Percentiles rank a stretch among this genome's conserved stretches.
phyloP scores from a whole-genome alignment of 2,113 vertebrate genomes.

The Daubentonia madagascariensis region DNA sequence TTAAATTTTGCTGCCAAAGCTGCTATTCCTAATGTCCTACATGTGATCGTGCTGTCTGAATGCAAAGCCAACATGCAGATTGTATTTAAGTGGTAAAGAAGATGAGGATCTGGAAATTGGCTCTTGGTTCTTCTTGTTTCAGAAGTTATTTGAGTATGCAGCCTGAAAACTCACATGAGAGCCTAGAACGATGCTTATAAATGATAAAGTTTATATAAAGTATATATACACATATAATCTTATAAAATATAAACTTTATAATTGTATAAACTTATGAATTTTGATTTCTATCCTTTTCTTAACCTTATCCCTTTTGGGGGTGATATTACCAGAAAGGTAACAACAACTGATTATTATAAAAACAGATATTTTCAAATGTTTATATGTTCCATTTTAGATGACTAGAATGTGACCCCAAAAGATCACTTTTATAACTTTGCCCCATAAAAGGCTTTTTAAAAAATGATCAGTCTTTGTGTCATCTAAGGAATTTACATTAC shows the following conservation, averaged over 20 bases:
- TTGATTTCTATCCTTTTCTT: neutral
- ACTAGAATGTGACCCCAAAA: neutral
- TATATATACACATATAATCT: neutral
- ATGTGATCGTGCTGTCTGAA: neutral
- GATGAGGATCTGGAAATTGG: neutral
- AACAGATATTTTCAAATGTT: neutral
- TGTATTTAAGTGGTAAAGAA: neutral
- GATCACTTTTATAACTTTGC: neutral
- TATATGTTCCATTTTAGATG: neutral
- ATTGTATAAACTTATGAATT: neutral
- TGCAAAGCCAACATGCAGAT: neutral
- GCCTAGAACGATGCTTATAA: neutral
- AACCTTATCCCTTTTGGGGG: neutral
- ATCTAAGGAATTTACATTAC: neutral
- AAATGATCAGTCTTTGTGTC: neutral
- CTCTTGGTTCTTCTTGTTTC: neutral
- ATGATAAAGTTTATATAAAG: neutral
- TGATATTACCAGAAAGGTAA: neutral
- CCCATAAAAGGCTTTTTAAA: neutral
- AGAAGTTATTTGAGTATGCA: neutral
- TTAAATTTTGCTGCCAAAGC: neutral
- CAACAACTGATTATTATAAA: conserved; percentile 22
- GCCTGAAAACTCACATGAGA: neutral
- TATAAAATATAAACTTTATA: neutral
- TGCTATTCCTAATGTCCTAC: neutral